These are phyloP conservation scores for Hirtodrosophila duncani DNA, from an alignment of 2,888 invertebrate species.

Conservation along the genomic window DNA sequence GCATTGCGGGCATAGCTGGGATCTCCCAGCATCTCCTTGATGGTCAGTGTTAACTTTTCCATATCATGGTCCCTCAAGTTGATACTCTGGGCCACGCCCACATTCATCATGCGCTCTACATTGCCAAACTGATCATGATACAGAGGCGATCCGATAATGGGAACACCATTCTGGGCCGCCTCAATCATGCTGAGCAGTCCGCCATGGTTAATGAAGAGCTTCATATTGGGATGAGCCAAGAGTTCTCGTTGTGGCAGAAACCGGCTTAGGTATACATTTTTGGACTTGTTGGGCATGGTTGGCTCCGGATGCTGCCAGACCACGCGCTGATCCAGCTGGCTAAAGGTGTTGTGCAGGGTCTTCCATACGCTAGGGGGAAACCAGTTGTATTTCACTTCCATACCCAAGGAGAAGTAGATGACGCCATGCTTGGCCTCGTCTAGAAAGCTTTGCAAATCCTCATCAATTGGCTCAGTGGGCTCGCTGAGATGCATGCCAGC, in stretches of 20 bases:
- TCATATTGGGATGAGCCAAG: slow-evolving; percentile 78
- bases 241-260: slow-evolving; percentile 78
- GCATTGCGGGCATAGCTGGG: slow-evolving; percentile 40
- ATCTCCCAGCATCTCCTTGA: slow-evolving; percentile 52
- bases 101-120: slow-evolving; percentile 69
- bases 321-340: slow-evolving; percentile 49
- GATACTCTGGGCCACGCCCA: too few species aligned
- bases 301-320: slow-evolving; percentile 76
- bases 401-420: slow-evolving; percentile 78
- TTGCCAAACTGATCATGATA: slow-evolving; percentile 80
- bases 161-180: slow-evolving; percentile 78
- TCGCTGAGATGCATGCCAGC: slow-evolving; percentile 69
- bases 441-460: slow-evolving; percentile 72
- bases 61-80: too few species aligned
- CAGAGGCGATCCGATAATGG: slow-evolving; percentile 79
- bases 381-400: slow-evolving; percentile 52
- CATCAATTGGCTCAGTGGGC: slow-evolving; percentile 20
- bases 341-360: slow-evolving; percentile 26
- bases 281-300: slow-evolving; percentile 42
- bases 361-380: slow-evolving; percentile 41
- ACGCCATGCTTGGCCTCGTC: slow-evolving; percentile 77
- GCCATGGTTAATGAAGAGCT: slow-evolving; percentile 79
- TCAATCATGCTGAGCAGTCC: slow-evolving; percentile 79
- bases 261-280: slow-evolving; percentile 58
- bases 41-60: too few species aligned